Percentiles rank a stretch among this genome's conserved stretches.
Evolutionary conservation across 2,888 invertebrate genomes (phyloP).

Genomic region (Tanypteryx hageni): DNA sequence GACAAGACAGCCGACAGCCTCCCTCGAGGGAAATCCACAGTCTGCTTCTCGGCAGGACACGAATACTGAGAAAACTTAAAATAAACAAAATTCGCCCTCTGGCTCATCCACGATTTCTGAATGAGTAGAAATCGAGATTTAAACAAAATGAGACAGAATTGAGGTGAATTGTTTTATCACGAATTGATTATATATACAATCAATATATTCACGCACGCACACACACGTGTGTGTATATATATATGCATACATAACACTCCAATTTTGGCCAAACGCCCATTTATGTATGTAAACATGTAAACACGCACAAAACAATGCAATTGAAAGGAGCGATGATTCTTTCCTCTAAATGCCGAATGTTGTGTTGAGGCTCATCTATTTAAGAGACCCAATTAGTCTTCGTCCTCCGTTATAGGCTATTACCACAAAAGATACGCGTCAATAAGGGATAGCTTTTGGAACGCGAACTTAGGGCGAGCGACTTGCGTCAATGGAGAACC

Average conservation of each 20-base stretch:
- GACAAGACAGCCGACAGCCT: constrained; percentile 49
- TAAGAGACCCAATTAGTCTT: too few species aligned
- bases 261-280: too few species aligned
- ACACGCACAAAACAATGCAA: too few species aligned
- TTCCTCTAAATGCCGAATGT: too few species aligned
- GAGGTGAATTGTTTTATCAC: not conserved
- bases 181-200: not conserved
- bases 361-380: too few species aligned
- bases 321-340: too few species aligned
- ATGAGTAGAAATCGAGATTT: not conserved
- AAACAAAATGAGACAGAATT: not conserved
- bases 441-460: not conserved
- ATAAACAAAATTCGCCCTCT: not conserved
- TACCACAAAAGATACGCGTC: too few species aligned
- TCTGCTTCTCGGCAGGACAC: constrained; percentile 34
- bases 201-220: too few species aligned
- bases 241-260: too few species aligned
- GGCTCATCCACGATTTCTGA: not conserved
- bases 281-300: too few species aligned
- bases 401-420: too few species aligned
- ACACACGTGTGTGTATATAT: too few species aligned
- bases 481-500: not conserved
- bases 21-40: constrained; percentile 23
- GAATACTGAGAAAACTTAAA: constrained; percentile 50
- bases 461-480: not conserved